These are phyloP conservation scores for Otis tarda DNA, from an alignment of 2,113 vertebrate species.

Conservation along the genomic window DNA sequence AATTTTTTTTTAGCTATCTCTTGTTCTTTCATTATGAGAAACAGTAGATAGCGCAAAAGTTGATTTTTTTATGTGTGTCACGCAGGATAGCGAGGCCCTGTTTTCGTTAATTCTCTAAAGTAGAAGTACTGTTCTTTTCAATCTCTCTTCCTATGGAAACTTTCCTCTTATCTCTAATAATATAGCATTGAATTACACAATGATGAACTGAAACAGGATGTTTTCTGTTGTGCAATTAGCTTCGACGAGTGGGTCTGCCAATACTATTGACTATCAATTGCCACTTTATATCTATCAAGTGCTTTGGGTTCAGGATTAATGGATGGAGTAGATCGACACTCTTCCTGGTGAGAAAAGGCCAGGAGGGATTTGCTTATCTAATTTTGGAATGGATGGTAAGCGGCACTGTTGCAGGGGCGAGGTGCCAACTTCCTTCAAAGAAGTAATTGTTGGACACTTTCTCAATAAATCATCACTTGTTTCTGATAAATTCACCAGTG, in stretches of 20 bases:
- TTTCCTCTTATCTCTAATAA: neutral
- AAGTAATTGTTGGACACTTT: conserved; percentile 31
- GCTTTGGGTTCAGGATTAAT: neutral
- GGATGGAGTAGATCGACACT: neutral
- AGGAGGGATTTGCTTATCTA: conserved; percentile 48
- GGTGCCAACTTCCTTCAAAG: conserved; percentile 53
- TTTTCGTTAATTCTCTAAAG: neutral
- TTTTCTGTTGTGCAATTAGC: conserved; percentile 17
- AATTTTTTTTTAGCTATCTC: neutral
- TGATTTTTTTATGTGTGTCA: neutral
- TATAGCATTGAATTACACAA: neutral
- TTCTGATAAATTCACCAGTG: conserved; percentile 35
- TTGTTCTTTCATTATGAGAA: conserved; percentile 40
- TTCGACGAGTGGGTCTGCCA: neutral
- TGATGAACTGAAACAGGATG: neutral
- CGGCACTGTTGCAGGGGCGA: neutral
- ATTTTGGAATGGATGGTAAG: conserved; percentile 42
- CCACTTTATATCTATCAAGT: neutral
- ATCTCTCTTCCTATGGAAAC: neutral
- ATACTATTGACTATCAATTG: conserved; percentile 1
- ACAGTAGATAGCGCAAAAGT: neutral
- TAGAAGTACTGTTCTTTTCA: neutral
- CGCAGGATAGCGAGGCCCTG: neutral
- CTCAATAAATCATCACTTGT: conserved; percentile 45
- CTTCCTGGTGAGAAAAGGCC: conserved; percentile 34